Conservation (phyloP, 2,888 invertebrate genomes). For the Eupelmus urozonus region DNA sequence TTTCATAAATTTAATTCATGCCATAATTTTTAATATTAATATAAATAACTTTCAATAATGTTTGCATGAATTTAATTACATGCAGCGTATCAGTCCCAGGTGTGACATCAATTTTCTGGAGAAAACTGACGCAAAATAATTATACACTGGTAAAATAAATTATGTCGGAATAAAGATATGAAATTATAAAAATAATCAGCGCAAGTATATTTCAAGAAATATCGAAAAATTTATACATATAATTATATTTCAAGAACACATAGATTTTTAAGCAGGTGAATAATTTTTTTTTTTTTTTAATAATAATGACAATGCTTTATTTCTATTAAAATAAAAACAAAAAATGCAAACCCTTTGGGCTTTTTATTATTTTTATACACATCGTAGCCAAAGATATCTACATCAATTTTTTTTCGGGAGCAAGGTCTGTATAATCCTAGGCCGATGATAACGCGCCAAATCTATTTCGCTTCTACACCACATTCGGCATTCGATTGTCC, state of each 20-base stretch:
- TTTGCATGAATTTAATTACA: constrained; percentile 18
- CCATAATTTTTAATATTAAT: neutral
- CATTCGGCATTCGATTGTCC: no score
- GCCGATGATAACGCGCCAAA: constrained; percentile 25
- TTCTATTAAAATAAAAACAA: no score
- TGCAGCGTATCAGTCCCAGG: neutral
- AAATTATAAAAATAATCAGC: no score
- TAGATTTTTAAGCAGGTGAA: no score
- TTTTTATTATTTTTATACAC: no score
- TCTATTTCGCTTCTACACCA: neutral
- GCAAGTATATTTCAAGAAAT: neutral
- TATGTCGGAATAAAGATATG: no score
- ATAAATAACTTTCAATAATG: neutral
- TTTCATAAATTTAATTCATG: neutral
- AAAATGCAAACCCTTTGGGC: no score
- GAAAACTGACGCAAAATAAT: neutral
- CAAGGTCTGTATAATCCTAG: constrained; percentile 13
- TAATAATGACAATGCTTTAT: no score
- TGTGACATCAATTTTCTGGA: constrained; percentile 4
- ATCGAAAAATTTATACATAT: neutral
- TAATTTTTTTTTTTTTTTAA: no score
- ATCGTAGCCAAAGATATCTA: no score
- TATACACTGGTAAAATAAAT: no score
- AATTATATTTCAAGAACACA: no score
- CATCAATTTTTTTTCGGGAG: neutral